Percentiles rank a stretch among this genome's conserved stretches.
These are phyloP conservation scores for Silurus asotus DNA, from an alignment of 2,113 vertebrate species.

Conservation along the genomic window DNA sequence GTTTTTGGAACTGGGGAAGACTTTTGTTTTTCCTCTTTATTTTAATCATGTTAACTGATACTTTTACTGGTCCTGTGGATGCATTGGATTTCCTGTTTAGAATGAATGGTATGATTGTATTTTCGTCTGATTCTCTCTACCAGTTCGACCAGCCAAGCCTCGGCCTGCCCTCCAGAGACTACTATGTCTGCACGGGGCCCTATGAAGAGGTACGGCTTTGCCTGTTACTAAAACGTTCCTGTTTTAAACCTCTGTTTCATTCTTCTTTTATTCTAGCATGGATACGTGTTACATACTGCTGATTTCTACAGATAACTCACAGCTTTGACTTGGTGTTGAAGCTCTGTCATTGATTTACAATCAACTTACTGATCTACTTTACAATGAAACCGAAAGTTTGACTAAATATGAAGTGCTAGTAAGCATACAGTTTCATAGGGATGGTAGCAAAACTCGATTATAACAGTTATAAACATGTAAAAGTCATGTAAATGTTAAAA, in stretches of 20 bases:
- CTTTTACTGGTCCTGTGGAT: slow-evolving; percentile 6
- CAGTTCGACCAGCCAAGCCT: slow-evolving; percentile 91
- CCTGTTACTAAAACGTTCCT: background rate
- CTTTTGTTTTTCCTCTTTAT: background rate
- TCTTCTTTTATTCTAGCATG: background rate
- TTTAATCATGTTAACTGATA: slow-evolving; percentile 39
- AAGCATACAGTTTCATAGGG: background rate
- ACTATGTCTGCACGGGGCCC: slow-evolving; percentile 83
- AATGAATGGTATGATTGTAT: slow-evolving; percentile 45
- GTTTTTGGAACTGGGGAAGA: slow-evolving; percentile 10
- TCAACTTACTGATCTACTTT: too few relatives aligned
- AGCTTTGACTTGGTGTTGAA: background rate
- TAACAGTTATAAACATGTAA: too few relatives aligned
- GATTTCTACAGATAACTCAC: background rate
- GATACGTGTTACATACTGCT: background rate
- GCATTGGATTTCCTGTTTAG: slow-evolving; percentile 17
- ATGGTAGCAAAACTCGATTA: background rate
- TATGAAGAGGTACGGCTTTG: slow-evolving; percentile 81
- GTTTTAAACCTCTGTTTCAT: background rate
- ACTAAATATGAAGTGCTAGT: background rate
- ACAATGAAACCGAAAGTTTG: background rate
- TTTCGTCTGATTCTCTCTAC: slow-evolving; percentile 48
- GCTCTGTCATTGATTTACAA: background rate
- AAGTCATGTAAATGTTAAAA: too few relatives aligned
- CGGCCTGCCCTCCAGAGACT: slow-evolving; percentile 88